A percentile compares a stretch with the other conserved stretches of the same genome.
These are phyloP conservation scores for Spisula subtruncata DNA, from an alignment of 2,888 invertebrate genomes.

Conservation along the genomic window DNA sequence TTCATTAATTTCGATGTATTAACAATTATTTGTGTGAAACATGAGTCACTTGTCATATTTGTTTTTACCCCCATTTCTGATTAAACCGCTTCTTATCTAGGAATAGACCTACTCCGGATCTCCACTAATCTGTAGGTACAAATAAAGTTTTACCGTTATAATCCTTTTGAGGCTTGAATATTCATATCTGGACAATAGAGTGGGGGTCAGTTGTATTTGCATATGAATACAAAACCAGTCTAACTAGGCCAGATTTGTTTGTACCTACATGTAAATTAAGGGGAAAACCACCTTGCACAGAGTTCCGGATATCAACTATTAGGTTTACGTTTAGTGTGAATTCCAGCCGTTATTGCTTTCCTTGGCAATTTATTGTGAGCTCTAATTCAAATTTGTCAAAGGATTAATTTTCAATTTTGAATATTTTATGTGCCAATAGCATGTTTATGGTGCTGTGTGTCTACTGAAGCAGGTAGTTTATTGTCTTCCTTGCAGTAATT, in stretches of 20 bases:
- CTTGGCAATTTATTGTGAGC: not conserved
- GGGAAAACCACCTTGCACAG: no score
- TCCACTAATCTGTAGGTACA: no score
- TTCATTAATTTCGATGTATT: conserved; percentile 15
- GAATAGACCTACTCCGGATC: no score
- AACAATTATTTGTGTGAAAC: not conserved
- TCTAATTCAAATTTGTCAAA: conserved; percentile 47
- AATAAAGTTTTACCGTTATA: no score
- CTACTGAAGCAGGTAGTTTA: conserved; percentile 45
- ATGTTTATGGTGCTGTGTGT: conserved; percentile 50
- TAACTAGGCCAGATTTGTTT: no score
- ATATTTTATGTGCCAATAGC: conserved; percentile 59
- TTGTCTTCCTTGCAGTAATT: conserved; percentile 20
- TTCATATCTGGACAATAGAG: no score
- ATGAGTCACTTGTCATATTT: not conserved
- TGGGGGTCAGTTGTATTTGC: no score
- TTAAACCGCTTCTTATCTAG: not conserved
- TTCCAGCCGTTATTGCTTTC: not conserved
- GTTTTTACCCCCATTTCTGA: conserved; percentile 7
- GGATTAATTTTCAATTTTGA: conserved; percentile 60
- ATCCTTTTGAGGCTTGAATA: no score
- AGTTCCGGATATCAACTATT: no score
- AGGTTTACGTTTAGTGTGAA: not conserved
- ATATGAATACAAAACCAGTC: no score
- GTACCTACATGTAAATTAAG: no score